Evolutionary conservation across 2,797 vertebrate genomes (phyloP), one percentile per base, ranked within the genome.

Genomic region (Ibycter americanus): DNA sequence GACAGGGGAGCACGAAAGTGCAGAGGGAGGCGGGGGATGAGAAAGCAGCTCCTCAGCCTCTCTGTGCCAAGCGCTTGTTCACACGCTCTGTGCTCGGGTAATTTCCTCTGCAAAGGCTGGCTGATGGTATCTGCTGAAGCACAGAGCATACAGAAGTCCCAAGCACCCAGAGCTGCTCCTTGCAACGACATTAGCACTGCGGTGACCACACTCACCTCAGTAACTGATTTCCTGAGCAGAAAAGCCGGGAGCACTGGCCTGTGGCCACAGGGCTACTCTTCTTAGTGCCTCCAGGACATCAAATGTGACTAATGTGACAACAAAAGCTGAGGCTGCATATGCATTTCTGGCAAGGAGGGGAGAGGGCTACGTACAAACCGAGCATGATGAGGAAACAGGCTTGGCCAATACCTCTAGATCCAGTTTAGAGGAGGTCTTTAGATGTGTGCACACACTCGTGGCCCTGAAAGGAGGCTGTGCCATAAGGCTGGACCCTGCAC

Each of bases 171-270:
- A 49, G 62, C 56, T 68, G 76, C 42, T 81, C 49, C 73, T n/a
- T 19, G 72, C 70, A 56, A 67, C 12, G 67, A 62, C 78, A n/a
- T 44, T 62, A 87, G 55, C 74, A 32, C 36, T 86, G 73, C 61
- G 66, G 47, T 0, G 0, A 72, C 79, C 9, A 4, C 1, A 4
- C 32, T 83, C 66, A 56, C 59, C 74, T 58, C 78, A 22, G 0
- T 17, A 65, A 77, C 22, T 49, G 67, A 74, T 14, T 65, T 77
- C 67, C 72, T 34, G 36, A 87, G 74, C 4, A 38, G 63, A n/a
- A 81, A 40, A 73, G 36, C 59, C 0, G 0, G 31, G 34, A 94
- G 70, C n/a, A 65, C 13, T 31, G 68, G 86, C 19, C 23, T 5
- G 2, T 29, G 46, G 66, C 87, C 62, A 49, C 19, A n/a, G 66